Base-by-base conservation (phyloP, 2,888 invertebrate species). In the Cremastinae sp. region DNA sequence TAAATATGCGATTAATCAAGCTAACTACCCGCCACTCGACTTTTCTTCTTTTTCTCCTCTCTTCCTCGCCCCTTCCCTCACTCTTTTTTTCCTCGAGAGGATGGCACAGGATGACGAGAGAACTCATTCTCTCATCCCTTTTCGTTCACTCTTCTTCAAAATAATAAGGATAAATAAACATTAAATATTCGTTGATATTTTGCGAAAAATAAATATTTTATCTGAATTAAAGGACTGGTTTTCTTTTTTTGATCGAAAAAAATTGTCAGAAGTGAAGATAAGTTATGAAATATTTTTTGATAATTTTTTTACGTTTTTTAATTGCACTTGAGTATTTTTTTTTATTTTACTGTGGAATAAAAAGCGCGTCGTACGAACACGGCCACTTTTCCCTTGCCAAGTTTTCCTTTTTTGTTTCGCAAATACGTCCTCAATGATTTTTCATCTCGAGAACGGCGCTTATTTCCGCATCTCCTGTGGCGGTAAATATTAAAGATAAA, bases 1-100 rank as follows among this genome's bases (percentile, higher is more conserved):
- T 86, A 87, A 87, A 87, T 87, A 87, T 86, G 86, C 87, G 84
- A 87, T 87, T 87, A 87, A 87, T 87, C 87, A 86, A 84, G 84
- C 84, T 84, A 84, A 85, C 85, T 86, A 81, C 83, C 84, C 75
- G 79, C 80, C 83, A 82, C 80, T 79, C 78, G 73, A 79, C 79
- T 79, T 82, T 80, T 75, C 78, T 72, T 45, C 12, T 59, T 59
- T 59, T 58, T 62, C 41, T 80, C 76, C 74, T 77, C 78, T 71
- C 66, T 56, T 59, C 56, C 34, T 47, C 73, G 66, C 69, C 51
- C 64, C 59, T 16, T 71, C 53, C 68, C 54, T 53, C 56, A n/a
- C 36, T 34, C 51, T 56, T 65, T 56, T 69, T 49, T 53, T 56
- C 58, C 64, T 12, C 49, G 65, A 45, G 53, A 53, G 58, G 54